Conservation (phyloP, 2,113 vertebrate species). For the Sebastes fasciatus region DNA sequence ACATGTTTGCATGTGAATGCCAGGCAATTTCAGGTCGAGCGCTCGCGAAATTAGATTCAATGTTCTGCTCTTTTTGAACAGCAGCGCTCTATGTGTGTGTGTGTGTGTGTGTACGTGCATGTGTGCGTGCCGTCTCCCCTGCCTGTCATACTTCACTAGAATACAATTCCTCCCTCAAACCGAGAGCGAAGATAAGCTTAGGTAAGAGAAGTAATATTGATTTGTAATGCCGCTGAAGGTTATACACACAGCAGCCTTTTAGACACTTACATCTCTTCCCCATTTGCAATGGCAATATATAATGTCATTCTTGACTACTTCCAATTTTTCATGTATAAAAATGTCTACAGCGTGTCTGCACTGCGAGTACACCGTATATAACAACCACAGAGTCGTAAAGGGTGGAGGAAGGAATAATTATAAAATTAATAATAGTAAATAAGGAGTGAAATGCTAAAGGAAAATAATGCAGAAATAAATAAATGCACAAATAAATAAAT, state of each 20-base stretch:
- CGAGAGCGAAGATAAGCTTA: slow-evolving; percentile 50
- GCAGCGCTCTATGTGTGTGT: background rate
- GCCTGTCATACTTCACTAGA: slow-evolving; percentile 58
- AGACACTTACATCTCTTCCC: slow-evolving; percentile 53
- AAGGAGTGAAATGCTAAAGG: no score
- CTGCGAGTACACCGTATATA: background rate
- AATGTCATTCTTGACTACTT: slow-evolving; percentile 59
- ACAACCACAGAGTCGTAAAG: background rate
- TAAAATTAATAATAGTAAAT: no score
- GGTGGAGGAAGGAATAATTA: no score
- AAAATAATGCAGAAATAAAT: no score
- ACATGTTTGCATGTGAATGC: slow-evolving; percentile 73
- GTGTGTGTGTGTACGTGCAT: background rate
- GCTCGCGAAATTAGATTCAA: slow-evolving; percentile 60
- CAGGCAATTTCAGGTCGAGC: slow-evolving; percentile 74
- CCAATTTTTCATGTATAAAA: slow-evolving; percentile 47
- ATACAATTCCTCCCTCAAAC: slow-evolving; percentile 58
- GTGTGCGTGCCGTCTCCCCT: background rate
- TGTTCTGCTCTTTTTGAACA: slow-evolving; percentile 56
- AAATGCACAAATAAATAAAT: no score
- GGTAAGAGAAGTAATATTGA: slow-evolving; percentile 63
- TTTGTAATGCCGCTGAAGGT: slow-evolving; percentile 62
- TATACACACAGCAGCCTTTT: slow-evolving; percentile 47
- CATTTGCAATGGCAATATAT: slow-evolving; percentile 55
- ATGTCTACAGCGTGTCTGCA: slow-evolving; percentile 8